Conservation (phyloP, 1,140 invertebrate genomes). For the Anoplolepis gracilipes region DNA sequence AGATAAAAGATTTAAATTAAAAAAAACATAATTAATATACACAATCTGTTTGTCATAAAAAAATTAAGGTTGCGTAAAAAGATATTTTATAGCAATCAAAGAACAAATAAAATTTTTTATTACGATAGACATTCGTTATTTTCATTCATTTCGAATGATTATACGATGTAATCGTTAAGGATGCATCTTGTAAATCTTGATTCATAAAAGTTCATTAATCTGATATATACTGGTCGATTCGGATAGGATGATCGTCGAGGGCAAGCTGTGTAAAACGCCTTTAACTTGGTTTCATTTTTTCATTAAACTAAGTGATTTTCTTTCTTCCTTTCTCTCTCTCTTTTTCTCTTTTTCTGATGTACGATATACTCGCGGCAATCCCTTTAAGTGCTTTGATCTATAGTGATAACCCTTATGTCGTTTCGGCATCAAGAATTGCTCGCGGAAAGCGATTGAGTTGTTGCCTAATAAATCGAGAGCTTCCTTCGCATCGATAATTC, state of each 20-base stretch:
- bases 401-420: conserved; percentile 48
- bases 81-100: neutral
- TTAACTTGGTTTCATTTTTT: conserved; percentile 61
- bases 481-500: conserved; percentile 22
- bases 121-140: neutral
- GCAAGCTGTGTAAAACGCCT: conserved; percentile 27
- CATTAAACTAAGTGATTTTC: conserved; percentile 63
- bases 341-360: neutral
- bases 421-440: conserved; percentile 43
- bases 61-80: neutral
- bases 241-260: conserved; percentile 17
- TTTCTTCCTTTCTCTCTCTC: neutral
- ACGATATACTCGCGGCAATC: conserved; percentile 47
- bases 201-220: conserved; percentile 32
- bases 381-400: conserved; percentile 64
- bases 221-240: conserved; percentile 1
- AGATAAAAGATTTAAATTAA: neutral
- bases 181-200: neutral
- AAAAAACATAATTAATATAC: neutral
- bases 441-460: conserved; percentile 46
- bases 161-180: conserved; percentile 22
- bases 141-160: conserved; percentile 14
- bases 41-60: neutral
- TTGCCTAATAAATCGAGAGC: conserved; percentile 48
- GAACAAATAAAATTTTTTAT: neutral